Evolutionary conservation across 2,797 vertebrate genomes (phyloP), one percentile per base, ranked within the genome.

Genomic region (Eidolon dupreanum): DNA sequence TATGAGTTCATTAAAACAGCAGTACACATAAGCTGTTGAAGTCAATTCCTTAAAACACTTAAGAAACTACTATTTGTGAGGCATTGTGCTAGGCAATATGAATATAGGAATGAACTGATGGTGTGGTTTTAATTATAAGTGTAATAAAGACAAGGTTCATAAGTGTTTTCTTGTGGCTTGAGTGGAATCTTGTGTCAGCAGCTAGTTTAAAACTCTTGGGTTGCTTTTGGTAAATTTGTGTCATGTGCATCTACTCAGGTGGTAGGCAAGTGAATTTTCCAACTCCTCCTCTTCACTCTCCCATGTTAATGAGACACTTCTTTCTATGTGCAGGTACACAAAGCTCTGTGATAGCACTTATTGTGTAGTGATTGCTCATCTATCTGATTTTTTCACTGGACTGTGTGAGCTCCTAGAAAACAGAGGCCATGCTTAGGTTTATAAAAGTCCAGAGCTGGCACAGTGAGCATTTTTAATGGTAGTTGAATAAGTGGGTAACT

Each of bases 141-240:
- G 4, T 33, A 61, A 43, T 31, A 70, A 95, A 19, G 26, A 36
- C 28, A 86, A 17, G 51, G 7, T 71, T 78, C 4, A 8, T 63
- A 53, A 73, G 38, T 57, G 17, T 55, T 95, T 91, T 94, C 36
- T 31, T 78, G 36, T 88, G 61, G 55, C 8, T 53, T 89, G 33
- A 22, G 20, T 89, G 28, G 28, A n/a, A 55, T 20, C 2, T 4
- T 63, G 17, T 85, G 16, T 71, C 31, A 77, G 11, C 66, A 12
- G 15, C 33, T 55, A 61, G 13, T 65, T 63, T 38, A n/a, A 73
- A 88, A 78, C n/a, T 33, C 19, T 28, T 63, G 33, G 61, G 55
- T 33, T 75, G 46, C 22, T 88, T 92, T 53, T 83, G 26, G 26
- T 61, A 84, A 41, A 41, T 49, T 61, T 15, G 15, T 63, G 33